Evolutionary conservation across 2,888 invertebrate genomes (phyloP).

Genomic region (Rhabditoides inermis): DNA sequence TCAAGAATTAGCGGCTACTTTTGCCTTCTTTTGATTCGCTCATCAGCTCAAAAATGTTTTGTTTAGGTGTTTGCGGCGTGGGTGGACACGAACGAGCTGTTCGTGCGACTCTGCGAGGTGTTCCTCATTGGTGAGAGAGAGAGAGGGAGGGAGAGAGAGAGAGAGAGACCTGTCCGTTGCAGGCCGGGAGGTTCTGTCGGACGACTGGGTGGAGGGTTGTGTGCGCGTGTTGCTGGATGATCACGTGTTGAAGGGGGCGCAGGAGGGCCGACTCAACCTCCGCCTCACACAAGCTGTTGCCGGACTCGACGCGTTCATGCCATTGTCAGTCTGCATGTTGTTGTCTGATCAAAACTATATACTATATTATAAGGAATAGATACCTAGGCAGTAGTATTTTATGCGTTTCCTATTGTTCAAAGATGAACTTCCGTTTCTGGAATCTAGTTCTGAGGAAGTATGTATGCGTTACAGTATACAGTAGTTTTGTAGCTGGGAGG

Average conservation of each 20-base stretch:
- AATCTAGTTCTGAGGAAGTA: not conserved
- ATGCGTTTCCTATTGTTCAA: not conserved
- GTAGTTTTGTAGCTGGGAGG: slow-evolving; percentile 33
- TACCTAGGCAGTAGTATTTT: not conserved
- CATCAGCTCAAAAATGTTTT: too few relatives aligned
- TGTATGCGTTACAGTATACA: too few relatives aligned
- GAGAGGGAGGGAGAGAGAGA: not conserved
- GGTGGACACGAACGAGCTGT: slow-evolving; percentile 32
- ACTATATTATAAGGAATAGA: not conserved
- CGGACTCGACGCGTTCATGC: slow-evolving; percentile 43
- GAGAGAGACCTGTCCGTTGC: not conserved
- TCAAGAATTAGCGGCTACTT: too few relatives aligned
- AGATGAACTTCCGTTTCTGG: not conserved
- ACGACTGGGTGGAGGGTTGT: slow-evolving; percentile 22
- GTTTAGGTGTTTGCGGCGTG: slow-evolving; percentile 30
- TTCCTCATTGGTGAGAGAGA: slow-evolving; percentile 31
- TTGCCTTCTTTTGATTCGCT: too few relatives aligned
- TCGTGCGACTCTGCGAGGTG: slow-evolving; percentile 31
- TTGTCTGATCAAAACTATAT: not conserved
- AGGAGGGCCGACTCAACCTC: slow-evolving; percentile 22
- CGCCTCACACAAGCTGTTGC: slow-evolving; percentile 28
- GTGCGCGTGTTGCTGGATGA: slow-evolving; percentile 16
- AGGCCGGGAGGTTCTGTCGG: slow-evolving; percentile 31
- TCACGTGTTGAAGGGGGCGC: slow-evolving; percentile 21
- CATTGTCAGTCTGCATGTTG: slow-evolving; percentile 29